A percentile compares a stretch with the other conserved stretches of the same genome.
Evolutionary conservation across 2,888 invertebrate genomes (phyloP).

Genomic region (Idaea aversata): DNA sequence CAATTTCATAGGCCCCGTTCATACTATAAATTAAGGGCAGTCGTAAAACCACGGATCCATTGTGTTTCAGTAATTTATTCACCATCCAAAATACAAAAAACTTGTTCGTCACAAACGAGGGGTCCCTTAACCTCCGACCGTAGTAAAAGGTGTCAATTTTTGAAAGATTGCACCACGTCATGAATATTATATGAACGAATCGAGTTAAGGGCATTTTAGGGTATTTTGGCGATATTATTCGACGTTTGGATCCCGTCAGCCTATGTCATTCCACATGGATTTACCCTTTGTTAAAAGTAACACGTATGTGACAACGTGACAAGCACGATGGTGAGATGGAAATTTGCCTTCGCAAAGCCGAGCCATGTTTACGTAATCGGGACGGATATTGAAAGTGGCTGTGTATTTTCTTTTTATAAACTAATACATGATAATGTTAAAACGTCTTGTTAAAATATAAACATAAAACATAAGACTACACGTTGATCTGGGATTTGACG

Average conservation of each 20-base stretch:
- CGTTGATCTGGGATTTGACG: too few species aligned
- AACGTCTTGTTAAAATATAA: too few species aligned
- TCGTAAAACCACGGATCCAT: conserved; percentile 50
- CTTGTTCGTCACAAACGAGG: conserved; percentile 61
- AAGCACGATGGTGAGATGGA: conserved; percentile 52
- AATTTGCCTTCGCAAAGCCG: conserved; percentile 51
- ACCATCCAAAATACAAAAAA: conserved; percentile 71
- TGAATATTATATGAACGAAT: conserved; percentile 80
- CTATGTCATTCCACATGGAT: conserved; percentile 78
- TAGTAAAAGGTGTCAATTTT: conserved; percentile 78
- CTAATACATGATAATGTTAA: neutral
- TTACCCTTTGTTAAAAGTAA: conserved; percentile 77
- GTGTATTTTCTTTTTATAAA: conserved; percentile 10
- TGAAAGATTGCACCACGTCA: conserved; percentile 79
- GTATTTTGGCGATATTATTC: conserved; percentile 77
- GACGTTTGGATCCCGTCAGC: conserved; percentile 73
- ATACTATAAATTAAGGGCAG: conserved; percentile 51
- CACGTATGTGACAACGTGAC: conserved; percentile 70
- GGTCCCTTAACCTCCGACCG: conserved; percentile 44
- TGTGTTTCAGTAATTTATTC: conserved; percentile 74
- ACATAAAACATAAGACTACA: too few species aligned
- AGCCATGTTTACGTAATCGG: conserved; percentile 40
- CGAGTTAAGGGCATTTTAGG: conserved; percentile 79
- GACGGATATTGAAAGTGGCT: conserved; percentile 19
- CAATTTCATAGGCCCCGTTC: conserved; percentile 32